phyloP scores from a whole-genome alignment of 2,113 vertebrate genomes.

The Loxodonta africana region DNA sequence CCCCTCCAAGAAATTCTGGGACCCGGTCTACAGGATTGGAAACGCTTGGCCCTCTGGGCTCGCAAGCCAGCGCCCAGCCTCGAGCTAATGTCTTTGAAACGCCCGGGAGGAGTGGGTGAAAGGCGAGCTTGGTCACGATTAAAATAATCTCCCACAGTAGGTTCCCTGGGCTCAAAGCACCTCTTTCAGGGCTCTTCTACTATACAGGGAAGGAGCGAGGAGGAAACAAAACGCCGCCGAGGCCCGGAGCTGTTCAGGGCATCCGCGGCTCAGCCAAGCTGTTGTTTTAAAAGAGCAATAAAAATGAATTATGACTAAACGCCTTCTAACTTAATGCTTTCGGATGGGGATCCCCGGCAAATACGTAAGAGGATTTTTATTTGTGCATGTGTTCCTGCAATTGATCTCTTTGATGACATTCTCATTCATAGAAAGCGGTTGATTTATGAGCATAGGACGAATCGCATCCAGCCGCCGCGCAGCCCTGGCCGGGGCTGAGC shows the following conservation, averaged over 20 bases:
- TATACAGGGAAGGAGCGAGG: conserved; percentile 60
- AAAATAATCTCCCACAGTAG: conserved; percentile 20
- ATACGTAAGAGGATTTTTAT: conserved; percentile 98
- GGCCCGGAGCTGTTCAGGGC: conserved; percentile 83
- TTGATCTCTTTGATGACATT: conserved; percentile 98
- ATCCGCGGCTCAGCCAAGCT: conserved; percentile 90
- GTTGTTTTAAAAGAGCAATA: conserved; percentile 97
- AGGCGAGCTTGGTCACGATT: background rate
- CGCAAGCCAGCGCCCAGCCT: background rate
- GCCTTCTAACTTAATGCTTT: conserved; percentile 93
- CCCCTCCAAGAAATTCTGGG: background rate
- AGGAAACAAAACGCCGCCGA: conserved; percentile 65
- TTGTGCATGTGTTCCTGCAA: conserved; percentile 96
- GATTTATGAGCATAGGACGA: conserved; percentile 98
- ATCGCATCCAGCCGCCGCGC: conserved; percentile 85
- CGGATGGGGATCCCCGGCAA: conserved; percentile 93
- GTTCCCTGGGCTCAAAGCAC: conserved; percentile 68
- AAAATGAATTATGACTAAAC: conserved; percentile 98
- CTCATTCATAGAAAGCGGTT: conserved; percentile 97
- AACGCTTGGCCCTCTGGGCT: background rate
- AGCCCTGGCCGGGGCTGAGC: conserved; percentile 85
- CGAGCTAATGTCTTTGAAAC: conserved; percentile 12
- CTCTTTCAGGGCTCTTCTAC: conserved; percentile 56
- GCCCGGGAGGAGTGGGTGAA: conserved; percentile 19
- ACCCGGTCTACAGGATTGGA: background rate